Base-by-base conservation (phyloP, 2,113 vertebrate genomes). In the Desmodus rotundus region DNA sequence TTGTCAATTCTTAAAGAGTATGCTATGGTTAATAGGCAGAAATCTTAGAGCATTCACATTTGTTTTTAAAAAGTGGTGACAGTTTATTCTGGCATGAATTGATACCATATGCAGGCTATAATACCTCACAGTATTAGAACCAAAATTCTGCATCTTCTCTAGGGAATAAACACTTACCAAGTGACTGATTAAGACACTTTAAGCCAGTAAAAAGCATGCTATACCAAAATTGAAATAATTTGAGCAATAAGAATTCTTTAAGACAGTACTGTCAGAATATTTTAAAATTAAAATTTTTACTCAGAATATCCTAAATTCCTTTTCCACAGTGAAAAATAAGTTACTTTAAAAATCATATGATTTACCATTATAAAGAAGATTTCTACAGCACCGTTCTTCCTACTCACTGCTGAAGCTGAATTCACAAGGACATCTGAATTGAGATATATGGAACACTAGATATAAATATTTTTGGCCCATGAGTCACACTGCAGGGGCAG, bases 401-500 rank as follows among this genome's bases (percentile, higher is more conserved):
- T 78, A n/a, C 22, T 89, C 68, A n/a, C 41, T 20, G 36, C 31
- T 47, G 17, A 72, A 83, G 28, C 63, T 78, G 70, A 78, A 61
- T 73, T 89, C 70, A 68, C 41, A 94, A 94, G 70, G 86, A 78
- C 33, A 43, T 83, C 68, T 94, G 92, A 68, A 92, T 87, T 78
- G 85, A 83, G 63, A 93, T 70, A 43, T 80, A 76, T 38, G 47
- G 68, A 92, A 47, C 20, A 94, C 76, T 47, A 52, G 43, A 38
- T 77, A 61, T 78, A 96, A 83, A 91, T 96, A 89, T 88, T 93
- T 95, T 70, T 56, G 58, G 33, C 31, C 77, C 68, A 68, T 95
- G 83, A 97, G 58, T 97, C 97, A 96, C 10, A 81, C 17, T 91
- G 72, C 65, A 89, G 87, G 38, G 83, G 43, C 14, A 93, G 90